These are phyloP conservation scores for Remorina albescens DNA, from an alignment of 2,797 vertebrate genomes.

Conservation along the genomic window DNA sequence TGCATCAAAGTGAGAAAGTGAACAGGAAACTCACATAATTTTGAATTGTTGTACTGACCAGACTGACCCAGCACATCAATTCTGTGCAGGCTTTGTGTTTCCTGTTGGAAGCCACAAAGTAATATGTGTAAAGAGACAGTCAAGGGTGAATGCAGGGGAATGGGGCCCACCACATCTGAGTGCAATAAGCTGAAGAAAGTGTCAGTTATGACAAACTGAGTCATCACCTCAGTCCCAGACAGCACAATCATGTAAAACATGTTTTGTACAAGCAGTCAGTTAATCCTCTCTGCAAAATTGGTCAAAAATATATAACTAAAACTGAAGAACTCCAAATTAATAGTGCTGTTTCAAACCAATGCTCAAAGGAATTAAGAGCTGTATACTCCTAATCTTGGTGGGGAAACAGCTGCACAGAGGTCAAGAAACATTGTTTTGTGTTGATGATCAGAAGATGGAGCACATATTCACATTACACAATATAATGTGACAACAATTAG, in stretches of 20 bases:
- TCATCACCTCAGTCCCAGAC: background rate
- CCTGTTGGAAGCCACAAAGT: background rate
- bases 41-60: background rate
- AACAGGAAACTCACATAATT: background rate
- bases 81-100: background rate
- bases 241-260: background rate
- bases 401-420: background rate
- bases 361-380: no score
- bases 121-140: conserved; percentile 5
- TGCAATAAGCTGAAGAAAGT: background rate
- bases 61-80: background rate
- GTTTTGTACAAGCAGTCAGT: background rate
- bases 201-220: background rate
- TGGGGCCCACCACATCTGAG: background rate
- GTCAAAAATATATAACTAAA: background rate
- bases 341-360: background rate
- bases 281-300: background rate
- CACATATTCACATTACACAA: background rate
- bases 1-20: conserved; percentile 21
- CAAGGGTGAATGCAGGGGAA: background rate
- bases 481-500: background rate
- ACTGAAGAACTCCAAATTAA: background rate
- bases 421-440: background rate
- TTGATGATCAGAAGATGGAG: background rate
- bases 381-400: background rate